Evolutionary conservation across 2,113 vertebrate genomes (phyloP).

Genomic region (Ovis aries): ARS-UI_Ramb_v3.0 NC_056056.1:16572001-16572500

Average conservation of each 20-base stretch:
- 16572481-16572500: neutral
- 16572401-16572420: accelerated
- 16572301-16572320: too few relatives aligned
- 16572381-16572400: neutral
- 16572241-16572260: accelerated
- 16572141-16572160: neutral
- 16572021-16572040: neutral
- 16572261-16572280: neutral
- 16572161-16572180: neutral
- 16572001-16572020: neutral
- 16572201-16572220: neutral
- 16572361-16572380: neutral
- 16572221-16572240: neutral
- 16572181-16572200: neutral
- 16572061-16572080: neutral
- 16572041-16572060: neutral
- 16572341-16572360: neutral
- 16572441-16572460: too few relatives aligned
- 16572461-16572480: accelerated
- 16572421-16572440: neutral
- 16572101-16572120: accelerated
- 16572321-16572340: neutral
- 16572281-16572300: neutral
- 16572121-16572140: neutral
- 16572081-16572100: neutral